Evolutionary conservation across 2,113 vertebrate genomes (phyloP).

Genomic region (Haplochromis vanheusdeni): DNA sequence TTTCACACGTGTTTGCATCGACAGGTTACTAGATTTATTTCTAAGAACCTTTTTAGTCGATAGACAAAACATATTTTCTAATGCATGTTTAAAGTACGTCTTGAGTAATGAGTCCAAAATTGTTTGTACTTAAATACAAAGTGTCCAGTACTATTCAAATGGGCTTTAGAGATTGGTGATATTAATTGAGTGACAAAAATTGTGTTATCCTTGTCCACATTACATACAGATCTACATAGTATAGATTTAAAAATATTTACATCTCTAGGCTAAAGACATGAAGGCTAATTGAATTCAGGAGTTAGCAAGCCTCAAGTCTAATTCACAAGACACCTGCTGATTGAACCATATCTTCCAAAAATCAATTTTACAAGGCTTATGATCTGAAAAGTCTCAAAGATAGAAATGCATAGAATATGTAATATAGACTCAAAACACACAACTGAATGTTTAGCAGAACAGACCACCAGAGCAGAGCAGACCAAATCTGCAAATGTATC

Average conservation of each 20-base stretch:
- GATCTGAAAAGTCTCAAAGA: not conserved
- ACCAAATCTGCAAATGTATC: not conserved
- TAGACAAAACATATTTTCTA: not conserved
- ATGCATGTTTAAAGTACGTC: not conserved
- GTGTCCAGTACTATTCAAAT: not conserved
- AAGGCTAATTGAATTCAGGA: not conserved
- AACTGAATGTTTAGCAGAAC: not conserved
- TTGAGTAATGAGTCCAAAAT: not conserved
- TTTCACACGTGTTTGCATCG: fast-evolving
- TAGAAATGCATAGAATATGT: not conserved
- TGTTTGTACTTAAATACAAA: not conserved
- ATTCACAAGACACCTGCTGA: not conserved
- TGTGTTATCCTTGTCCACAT: not conserved
- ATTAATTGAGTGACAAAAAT: not conserved
- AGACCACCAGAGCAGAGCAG: not conserved
- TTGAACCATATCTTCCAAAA: not conserved
- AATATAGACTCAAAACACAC: not conserved
- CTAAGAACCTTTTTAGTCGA: not conserved
- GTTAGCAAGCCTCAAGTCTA: not conserved
- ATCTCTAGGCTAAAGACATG: not conserved
- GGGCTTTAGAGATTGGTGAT: not conserved
- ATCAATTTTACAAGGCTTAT: not conserved
- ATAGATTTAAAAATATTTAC: not conserved
- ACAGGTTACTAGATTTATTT: not conserved
- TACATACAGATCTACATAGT: not conserved